Evolutionary conservation across 2,888 invertebrate species (phyloP).

Genomic region (Thecophora atra): DNA sequence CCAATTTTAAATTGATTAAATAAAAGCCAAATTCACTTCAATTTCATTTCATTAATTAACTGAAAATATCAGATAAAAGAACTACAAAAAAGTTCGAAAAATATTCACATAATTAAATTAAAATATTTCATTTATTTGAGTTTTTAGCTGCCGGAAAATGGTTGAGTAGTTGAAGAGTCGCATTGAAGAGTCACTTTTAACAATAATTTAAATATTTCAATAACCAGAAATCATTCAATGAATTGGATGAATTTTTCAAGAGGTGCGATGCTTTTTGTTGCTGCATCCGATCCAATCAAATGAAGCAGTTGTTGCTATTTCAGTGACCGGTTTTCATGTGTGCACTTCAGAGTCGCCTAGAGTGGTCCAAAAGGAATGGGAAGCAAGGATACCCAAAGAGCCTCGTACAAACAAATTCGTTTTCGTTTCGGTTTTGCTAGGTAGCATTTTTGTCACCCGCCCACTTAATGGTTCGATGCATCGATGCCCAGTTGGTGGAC

Average conservation of each 20-base stretch:
- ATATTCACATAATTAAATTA: background rate
- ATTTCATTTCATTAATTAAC: too few species aligned
- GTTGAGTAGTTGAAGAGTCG: background rate
- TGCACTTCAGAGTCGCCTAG: background rate
- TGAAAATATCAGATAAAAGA: background rate
- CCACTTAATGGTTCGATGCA: background rate
- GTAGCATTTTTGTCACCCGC: background rate
- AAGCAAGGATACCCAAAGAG: background rate
- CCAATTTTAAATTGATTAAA: too few species aligned
- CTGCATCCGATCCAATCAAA: background rate
- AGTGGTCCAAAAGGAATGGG: too few species aligned
- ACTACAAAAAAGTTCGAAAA: background rate
- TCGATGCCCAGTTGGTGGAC: background rate
- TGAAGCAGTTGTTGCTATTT: background rate
- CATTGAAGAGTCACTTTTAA: constrained; percentile 27
- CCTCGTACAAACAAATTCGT: too few species aligned
- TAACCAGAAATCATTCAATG: background rate
- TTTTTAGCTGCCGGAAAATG: background rate
- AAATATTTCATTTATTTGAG: background rate
- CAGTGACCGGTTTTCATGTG: background rate
- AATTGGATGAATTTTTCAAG: constrained; percentile 34
- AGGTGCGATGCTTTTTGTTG: background rate
- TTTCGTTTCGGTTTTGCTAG: too few species aligned
- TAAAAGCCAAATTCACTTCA: too few species aligned
- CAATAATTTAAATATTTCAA: constrained; percentile 4